Percentiles rank a stretch among this genome's conserved stretches.
Evolutionary conservation across 2,888 invertebrate genomes (phyloP).

Genomic region (Mesorhabditis belari): DNA sequence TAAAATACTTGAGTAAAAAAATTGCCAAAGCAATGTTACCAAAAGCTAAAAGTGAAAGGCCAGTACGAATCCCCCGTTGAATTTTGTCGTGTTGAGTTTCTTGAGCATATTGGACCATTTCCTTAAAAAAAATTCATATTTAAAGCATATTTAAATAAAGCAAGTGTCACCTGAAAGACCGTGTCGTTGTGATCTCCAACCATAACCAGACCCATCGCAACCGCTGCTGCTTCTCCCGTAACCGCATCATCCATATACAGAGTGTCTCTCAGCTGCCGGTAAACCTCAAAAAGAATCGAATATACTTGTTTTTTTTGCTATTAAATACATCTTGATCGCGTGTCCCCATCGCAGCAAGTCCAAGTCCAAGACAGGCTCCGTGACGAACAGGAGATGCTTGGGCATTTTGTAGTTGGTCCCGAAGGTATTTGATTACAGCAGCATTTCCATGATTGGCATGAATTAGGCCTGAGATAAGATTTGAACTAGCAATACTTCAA

Average conservation of each 20-base stretch:
- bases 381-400: conserved; percentile 69
- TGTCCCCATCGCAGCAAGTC: conserved; percentile 95
- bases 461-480: conserved; percentile 68
- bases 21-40: conserved; percentile 8
- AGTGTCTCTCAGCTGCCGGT: conserved; percentile 91
- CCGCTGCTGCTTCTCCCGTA: conserved; percentile 95
- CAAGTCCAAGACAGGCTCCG: conserved; percentile 92
- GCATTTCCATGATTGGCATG: conserved; percentile 97
- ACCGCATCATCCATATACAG: conserved; percentile 97
- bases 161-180: conserved; percentile 53
- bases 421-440: conserved; percentile 77
- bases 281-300: conserved; percentile 68
- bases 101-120: conserved; percentile 69
- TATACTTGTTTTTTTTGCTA: conserved; percentile 1
- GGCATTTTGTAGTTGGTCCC: conserved; percentile 88
- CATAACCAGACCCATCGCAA: conserved; percentile 99
- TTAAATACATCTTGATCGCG: conserved; percentile 62
- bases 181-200: conserved; percentile 82
- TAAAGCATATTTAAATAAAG: not conserved
- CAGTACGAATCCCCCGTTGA: conserved; percentile 87
- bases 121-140: conserved; percentile 57
- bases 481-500: not conserved
- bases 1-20: not conserved
- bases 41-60: conserved; percentile 62
- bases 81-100: conserved; percentile 98